Base-by-base conservation (phyloP, 1,140 invertebrate species). In the Drosophila arizonae region DNA sequence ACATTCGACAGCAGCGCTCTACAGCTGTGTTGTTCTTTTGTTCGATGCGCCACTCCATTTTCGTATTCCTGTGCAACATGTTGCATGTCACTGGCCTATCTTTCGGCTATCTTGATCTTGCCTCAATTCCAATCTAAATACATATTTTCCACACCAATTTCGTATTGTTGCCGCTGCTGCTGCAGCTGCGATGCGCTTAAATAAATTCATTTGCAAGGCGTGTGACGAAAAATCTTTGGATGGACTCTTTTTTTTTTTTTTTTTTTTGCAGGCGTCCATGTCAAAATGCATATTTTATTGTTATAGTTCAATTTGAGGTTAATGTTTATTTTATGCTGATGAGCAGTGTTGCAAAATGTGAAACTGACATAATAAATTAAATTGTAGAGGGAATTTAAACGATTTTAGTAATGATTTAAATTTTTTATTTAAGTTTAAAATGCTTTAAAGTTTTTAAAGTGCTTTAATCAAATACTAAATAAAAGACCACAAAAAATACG, bases 61-160 rank as follows among this genome's bases (percentile, higher is more conserved):
- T 45, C 26, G 54, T 48, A 36, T 36, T 17, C 17, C 57, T 62
- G 58, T 56, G 65, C 55, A 62, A 30, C 55, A 61, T 68, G 80
- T 73, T 74, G 65, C 69, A 80, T 68, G 73, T 54, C 56, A 52
- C 10, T 54, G 26, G 43, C 41, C 10, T 30, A 60, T 54, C 45
- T 62, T 62, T 48, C 39, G 61, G 50, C 48, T 85, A 85, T 85
- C 81, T 85, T 85, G 81, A 85, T 85, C 81, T 85, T 80, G 66
- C 73, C 50, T 75, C 65, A 74, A 81, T 78, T 70, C 45, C 74
- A 62, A 74, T 74, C 60, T 77, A 52, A 77, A 60, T 79, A 50
- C 36, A 78, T 43, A 54, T 67, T 68, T 54, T 33, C 51, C 28
- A 54, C 51, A 54, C n/a, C 28, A 55, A 21, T n/a, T 39, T 36